These are phyloP conservation scores for Geophilus truncorum DNA, from an alignment of 2,888 invertebrate species.

Conservation along the genomic window DNA sequence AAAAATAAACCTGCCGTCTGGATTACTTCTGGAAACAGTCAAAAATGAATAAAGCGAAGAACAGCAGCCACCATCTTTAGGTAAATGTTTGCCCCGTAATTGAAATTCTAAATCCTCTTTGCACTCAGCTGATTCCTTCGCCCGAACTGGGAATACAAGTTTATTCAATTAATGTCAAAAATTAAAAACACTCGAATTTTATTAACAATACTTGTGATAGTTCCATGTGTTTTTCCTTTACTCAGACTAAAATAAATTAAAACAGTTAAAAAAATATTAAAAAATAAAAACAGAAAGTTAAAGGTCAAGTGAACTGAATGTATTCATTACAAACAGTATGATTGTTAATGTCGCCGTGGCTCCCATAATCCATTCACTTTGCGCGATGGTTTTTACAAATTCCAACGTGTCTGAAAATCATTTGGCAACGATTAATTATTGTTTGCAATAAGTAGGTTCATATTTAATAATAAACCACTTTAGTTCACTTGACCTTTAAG, in stretches of 20 bases:
- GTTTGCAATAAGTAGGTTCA: too few relatives aligned
- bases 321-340: too few relatives aligned
- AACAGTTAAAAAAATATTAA: not conserved
- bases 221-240: not conserved
- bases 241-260: not conserved
- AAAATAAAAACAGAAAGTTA: too few relatives aligned
- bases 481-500: too few relatives aligned
- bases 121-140: not conserved
- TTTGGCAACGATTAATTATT: too few relatives aligned
- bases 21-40: constrained; percentile 47
- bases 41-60: constrained; percentile 44
- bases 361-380: too few relatives aligned
- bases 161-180: too few relatives aligned
- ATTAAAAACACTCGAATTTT: not conserved
- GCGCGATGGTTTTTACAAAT: too few relatives aligned
- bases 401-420: too few relatives aligned
- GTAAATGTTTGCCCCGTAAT: not conserved
- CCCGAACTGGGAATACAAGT: not conserved
- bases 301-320: too few relatives aligned
- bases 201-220: not conserved
- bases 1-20: constrained; percentile 24
- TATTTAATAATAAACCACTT: too few relatives aligned
- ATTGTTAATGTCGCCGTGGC: too few relatives aligned
- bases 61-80: not conserved
- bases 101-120: not conserved